These are phyloP conservation scores for Parazoanthus darwini DNA, from an alignment of 92 coral and sea anemone genomes.

Conservation along the genomic window DNA sequence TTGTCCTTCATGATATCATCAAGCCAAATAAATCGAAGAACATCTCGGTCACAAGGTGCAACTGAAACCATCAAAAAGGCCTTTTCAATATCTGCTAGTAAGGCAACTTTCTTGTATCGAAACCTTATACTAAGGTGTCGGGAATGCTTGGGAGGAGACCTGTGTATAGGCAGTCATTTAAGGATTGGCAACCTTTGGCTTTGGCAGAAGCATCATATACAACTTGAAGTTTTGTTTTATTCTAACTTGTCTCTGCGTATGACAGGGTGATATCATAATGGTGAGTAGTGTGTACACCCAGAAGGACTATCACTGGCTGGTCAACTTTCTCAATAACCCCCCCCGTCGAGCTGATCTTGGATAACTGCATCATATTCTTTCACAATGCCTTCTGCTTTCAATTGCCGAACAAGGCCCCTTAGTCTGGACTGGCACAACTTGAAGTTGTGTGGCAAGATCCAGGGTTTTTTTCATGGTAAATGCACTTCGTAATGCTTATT, in stretches of 20 bases:
- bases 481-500: neutral
- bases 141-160: neutral
- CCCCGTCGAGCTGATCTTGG: slow-evolving; percentile 40
- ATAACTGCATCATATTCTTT: slow-evolving; percentile 46
- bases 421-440: neutral
- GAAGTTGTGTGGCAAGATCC: neutral
- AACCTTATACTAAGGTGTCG: neutral
- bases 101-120: slow-evolving; percentile 22
- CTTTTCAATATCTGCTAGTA: slow-evolving; percentile 32
- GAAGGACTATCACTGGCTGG: no score
- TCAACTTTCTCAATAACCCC: neutral
- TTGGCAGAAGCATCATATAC: neutral
- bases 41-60: slow-evolving; percentile 2
- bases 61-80: neutral
- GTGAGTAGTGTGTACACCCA: neutral
- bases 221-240: neutral
- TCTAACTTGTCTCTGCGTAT: neutral
- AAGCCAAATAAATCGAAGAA: slow-evolving; percentile 30
- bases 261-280: neutral
- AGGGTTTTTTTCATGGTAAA: neutral
- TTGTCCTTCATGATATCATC: slow-evolving; percentile 24
- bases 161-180: neutral
- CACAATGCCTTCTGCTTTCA: slow-evolving; percentile 43
- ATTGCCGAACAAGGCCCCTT: slow-evolving; percentile 6
- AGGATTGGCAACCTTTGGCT: no score